A percentile compares a stretch with the other conserved stretches of the same genome.
phyloP scores from a whole-genome alignment of 2,797 vertebrate genomes.

The Leptoclinus maculatus region DNA sequence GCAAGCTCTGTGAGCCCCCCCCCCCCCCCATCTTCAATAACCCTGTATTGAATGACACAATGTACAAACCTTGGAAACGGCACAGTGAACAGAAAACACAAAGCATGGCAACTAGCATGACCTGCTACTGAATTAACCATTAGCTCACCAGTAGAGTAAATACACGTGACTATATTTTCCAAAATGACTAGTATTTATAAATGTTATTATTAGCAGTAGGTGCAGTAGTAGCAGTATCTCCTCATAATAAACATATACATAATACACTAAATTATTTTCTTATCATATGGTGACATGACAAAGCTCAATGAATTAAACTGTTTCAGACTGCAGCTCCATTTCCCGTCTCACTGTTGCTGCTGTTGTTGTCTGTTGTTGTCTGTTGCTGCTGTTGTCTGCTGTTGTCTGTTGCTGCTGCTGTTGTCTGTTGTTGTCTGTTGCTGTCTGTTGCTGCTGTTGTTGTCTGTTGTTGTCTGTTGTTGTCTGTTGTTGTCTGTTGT shows the following conservation, averaged over 20 bases:
- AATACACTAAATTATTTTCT: neutral
- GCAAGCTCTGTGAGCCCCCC: neutral
- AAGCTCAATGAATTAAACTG: neutral
- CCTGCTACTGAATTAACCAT: neutral
- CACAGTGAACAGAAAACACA: neutral
- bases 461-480: too few relatives aligned
- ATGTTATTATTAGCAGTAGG: neutral
- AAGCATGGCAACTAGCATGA: neutral
- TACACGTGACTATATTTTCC: neutral
- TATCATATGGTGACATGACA: neutral
- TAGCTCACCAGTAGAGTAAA: neutral
- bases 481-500: conserved; percentile 2
- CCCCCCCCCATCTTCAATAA: neutral
- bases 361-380: conserved; percentile 13
- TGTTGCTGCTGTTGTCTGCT: conserved; percentile 7
- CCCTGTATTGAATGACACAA: neutral
- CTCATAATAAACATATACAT: accelerated
- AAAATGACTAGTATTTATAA: neutral
- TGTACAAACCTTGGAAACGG: neutral
- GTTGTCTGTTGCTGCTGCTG: conserved; percentile 7
- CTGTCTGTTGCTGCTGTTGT: conserved; percentile 10
- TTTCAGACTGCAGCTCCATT: neutral
- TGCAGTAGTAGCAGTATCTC: neutral
- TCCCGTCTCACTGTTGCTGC: neutral
- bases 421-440: too few relatives aligned